Conservation (phyloP, 2,888 invertebrate genomes). For the Gibbula magus region DNA sequence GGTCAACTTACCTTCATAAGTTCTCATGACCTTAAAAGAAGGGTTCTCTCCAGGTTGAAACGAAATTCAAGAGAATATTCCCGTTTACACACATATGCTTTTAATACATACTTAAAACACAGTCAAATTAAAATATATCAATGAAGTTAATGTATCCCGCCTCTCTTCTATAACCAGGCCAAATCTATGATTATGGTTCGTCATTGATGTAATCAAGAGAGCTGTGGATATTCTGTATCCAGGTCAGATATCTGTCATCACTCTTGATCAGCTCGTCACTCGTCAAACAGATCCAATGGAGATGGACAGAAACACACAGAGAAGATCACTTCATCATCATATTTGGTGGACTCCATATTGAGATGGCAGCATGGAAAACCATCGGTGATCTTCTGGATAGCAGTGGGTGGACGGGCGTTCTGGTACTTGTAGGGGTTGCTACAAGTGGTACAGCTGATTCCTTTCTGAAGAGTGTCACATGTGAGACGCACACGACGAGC, state of each 20-base stretch:
- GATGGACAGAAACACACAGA: background rate
- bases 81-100: no score
- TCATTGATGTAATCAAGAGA: background rate
- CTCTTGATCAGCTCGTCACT: background rate
- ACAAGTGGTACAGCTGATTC: slow-evolving; percentile 30
- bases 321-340: background rate
- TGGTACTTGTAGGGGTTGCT: slow-evolving; percentile 13
- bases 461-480: slow-evolving; percentile 26
- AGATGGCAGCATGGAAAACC: slow-evolving; percentile 25
- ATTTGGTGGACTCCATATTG: slow-evolving; percentile 26
- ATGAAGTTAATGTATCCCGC: no score
- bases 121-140: no score
- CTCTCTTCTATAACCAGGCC: background rate
- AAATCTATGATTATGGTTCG: background rate
- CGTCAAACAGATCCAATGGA: background rate
- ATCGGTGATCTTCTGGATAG: slow-evolving; percentile 12
- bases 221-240: background rate
- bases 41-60: no score
- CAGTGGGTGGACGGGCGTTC: no score
- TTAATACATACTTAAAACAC: no score
- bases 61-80: no score
- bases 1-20: no score
- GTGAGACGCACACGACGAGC: slow-evolving; percentile 29
- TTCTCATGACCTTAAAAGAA: no score
- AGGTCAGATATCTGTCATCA: background rate